Evolutionary conservation across 1,140 invertebrate genomes (phyloP), one percentile per base, ranked within the genome.

Genomic region (Diprion similis): DNA sequence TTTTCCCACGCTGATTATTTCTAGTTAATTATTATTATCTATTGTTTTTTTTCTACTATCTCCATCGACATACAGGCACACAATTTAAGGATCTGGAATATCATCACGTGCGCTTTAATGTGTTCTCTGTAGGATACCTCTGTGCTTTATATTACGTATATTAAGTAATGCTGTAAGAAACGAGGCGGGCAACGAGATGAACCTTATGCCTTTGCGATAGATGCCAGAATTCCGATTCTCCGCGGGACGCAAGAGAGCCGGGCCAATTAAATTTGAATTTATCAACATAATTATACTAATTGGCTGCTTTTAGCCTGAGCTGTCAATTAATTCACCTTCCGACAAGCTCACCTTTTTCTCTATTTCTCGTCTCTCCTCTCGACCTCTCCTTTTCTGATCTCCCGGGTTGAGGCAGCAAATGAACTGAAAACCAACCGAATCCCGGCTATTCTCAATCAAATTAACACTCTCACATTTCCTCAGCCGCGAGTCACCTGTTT

Each of bases 231-330:
- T 74, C 67, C 66, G 76, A 82, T 83, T 76, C 75, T 78, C 77
- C 78, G 78, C 73, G 45, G 51, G 51, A 59, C 3, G n/a, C 11
- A 17, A 8, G 51, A 59, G 51, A 59, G 48, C 68, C 24, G 19
- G 67, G 65, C 46, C 73, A 78, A 80, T 80, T 80, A 78, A 80
- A 77, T 78, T 77, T 59, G 73, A 77, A 76, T 80, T 76, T 71
- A 78, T 80, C 73, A 70, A 18, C 24, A 13, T 74, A 70, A 79
- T 79, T 77, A 75, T 69, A 77, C 71, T 80, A 80, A 80, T 80
- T 79, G 75, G 71, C 19, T 64, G 73, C 59, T 75, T 75, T 76
- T 73, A 67, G 65, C 18, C 19, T 45, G 24, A 13, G 11, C 69
- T 70, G 69, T 48, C 69, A 48, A 46, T 70, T 48, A 70, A 70